Percentiles rank a stretch among this genome's conserved stretches.
phyloP scores from a whole-genome alignment of 2,797 vertebrate species.

The Chiloscyllium punctatum region DNA sequence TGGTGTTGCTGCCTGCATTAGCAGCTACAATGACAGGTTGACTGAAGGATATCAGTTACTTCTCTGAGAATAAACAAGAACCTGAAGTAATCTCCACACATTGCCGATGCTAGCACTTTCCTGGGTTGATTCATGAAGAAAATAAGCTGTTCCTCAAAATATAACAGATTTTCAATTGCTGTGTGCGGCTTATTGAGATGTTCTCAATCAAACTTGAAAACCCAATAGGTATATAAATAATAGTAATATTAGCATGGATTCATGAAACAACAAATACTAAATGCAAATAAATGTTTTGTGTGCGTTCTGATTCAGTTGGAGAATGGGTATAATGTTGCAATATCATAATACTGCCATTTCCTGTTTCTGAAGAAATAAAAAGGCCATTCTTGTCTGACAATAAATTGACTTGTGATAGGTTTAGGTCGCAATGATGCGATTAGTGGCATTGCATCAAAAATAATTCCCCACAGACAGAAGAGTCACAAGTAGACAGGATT shows the following conservation, averaged over 20 bases:
- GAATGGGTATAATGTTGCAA: background rate
- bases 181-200: background rate
- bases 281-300: background rate
- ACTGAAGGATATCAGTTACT: background rate
- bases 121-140: background rate
- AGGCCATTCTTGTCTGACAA: background rate
- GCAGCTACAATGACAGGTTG: background rate
- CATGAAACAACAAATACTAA: background rate
- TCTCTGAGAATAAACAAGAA: background rate
- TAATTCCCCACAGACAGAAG: background rate
- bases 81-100: background rate
- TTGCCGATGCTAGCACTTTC: background rate
- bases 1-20: background rate
- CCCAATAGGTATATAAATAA: background rate
- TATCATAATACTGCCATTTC: background rate
- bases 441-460: too few species aligned
- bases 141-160: background rate
- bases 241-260: background rate
- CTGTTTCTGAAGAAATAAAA: background rate
- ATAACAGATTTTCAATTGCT: too few species aligned
- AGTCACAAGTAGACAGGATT: too few species aligned
- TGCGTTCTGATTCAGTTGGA: background rate
- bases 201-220: conserved; percentile 18
- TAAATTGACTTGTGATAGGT: background rate
- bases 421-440: background rate